phyloP scores from a whole-genome alignment of 2,797 vertebrate species.

The Dicrostonyx torquatus region DNA sequence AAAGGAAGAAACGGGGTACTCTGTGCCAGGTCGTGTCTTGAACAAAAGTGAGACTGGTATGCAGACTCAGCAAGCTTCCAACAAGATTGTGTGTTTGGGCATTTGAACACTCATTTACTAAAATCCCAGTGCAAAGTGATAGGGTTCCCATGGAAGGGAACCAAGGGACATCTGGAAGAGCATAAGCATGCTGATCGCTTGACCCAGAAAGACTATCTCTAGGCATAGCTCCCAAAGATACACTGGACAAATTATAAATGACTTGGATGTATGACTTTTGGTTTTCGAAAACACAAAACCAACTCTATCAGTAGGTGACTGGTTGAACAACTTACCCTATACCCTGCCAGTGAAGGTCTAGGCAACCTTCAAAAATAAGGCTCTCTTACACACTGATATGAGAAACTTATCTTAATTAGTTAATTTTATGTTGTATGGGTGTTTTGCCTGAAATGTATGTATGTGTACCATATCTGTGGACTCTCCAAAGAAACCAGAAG shows the following conservation, averaged over 20 bases:
- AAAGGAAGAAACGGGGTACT: neutral
- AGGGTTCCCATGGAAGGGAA: neutral
- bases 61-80: neutral
- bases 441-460: neutral
- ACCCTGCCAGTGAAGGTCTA: neutral
- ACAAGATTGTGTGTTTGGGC: neutral
- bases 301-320: neutral
- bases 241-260: neutral
- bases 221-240: slow-evolving; percentile 7
- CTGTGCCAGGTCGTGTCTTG: neutral
- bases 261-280: neutral
- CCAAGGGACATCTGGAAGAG: neutral
- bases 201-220: neutral
- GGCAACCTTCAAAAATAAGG: neutral
- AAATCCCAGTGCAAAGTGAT: neutral
- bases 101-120: neutral
- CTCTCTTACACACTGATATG: neutral
- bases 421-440: neutral
- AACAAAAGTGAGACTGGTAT: neutral
- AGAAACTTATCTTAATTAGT: neutral
- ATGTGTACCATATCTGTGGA: neutral
- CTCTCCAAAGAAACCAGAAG: neutral
- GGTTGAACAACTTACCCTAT: neutral
- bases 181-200: neutral
- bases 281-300: slow-evolving; percentile 15